phyloP scores from a whole-genome alignment of 2,113 vertebrate genomes.

The Callocephalon fimbriatum region DNA sequence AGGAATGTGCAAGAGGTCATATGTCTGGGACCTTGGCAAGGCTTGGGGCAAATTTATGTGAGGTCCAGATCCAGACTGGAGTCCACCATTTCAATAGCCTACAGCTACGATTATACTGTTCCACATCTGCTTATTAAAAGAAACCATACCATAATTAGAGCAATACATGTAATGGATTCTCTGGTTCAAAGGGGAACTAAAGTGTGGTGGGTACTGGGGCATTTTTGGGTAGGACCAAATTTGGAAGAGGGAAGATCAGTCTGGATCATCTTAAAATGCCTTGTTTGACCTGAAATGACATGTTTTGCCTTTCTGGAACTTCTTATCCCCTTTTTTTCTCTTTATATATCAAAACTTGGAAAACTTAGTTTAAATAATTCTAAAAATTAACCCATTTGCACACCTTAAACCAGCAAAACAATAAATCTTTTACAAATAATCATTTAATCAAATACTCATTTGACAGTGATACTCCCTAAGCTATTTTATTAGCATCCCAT shows the following conservation, averaged over 20 bases:
- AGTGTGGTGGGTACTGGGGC: not conserved
- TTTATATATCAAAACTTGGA: not conserved
- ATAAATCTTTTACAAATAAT: not conserved
- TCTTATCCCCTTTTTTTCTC: not conserved
- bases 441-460: not conserved
- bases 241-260: not conserved
- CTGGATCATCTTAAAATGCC: not conserved
- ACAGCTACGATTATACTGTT: not conserved
- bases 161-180: not conserved
- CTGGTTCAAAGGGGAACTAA: slow-evolving; percentile 10
- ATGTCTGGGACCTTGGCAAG: not conserved
- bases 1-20: not conserved
- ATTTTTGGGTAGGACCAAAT: not conserved
- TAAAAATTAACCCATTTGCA: not conserved
- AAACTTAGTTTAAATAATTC: not conserved
- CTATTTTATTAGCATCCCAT: not conserved
- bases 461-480: not conserved
- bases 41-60: not conserved
- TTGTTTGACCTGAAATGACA: not conserved
- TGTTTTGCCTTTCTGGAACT: not conserved
- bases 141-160: slow-evolving; percentile 32
- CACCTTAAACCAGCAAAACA: not conserved
- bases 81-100: not conserved
- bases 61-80: slow-evolving; percentile 4
- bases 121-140: slow-evolving; percentile 43